Evolutionary conservation across 1,140 invertebrate species (phyloP), one percentile per base, ranked within the genome.

Genomic region (Cydia pomonella): DNA sequence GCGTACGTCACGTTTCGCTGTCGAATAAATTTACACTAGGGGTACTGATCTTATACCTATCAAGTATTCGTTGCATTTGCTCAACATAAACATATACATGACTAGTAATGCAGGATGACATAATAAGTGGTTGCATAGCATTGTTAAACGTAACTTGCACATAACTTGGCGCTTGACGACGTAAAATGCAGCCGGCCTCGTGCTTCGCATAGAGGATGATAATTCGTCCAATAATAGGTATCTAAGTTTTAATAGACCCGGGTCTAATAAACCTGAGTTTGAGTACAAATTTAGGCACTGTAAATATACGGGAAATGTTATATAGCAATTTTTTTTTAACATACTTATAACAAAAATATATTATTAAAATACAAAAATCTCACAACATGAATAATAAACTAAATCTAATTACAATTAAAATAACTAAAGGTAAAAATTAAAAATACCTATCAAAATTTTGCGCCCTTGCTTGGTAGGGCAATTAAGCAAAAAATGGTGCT

Each of bases 51-150:
- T 9, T 3, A 9, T 59, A 21, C 50, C 5, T 59, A 59, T 1
- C 6, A 18, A 21, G 21, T 59, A 59, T 59, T 23, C 50, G 23
- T 59, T 59, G 18, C 3, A 21, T 7, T 59, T 21, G 7, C 53
- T 21, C 53, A 59, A n/a, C 47, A 50, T 18, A 7, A n/a, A 50
- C 16, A 2, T 18, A 59, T n/a, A 59, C 53, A 59, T 7, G 53
- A 59, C 21, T 59, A 23, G n/a, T 23, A 23, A 66, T 66, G 63
- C n/a, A 66, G 13, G 63, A 66, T 66, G 63, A 66, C 63, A 33
- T 66, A 44, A 44, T 44, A 66, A 66, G 63, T 29, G 63, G 25
- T 66, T 66, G 63, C 63, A 66, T 66, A 33, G 63, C 27, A 29
- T 66, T 66, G 63, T 29, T 23, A 23, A 18, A 66, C 16, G 25